phyloP scores from a whole-genome alignment of 1,140 invertebrate species.

The Eulimnadia texana region DNA sequence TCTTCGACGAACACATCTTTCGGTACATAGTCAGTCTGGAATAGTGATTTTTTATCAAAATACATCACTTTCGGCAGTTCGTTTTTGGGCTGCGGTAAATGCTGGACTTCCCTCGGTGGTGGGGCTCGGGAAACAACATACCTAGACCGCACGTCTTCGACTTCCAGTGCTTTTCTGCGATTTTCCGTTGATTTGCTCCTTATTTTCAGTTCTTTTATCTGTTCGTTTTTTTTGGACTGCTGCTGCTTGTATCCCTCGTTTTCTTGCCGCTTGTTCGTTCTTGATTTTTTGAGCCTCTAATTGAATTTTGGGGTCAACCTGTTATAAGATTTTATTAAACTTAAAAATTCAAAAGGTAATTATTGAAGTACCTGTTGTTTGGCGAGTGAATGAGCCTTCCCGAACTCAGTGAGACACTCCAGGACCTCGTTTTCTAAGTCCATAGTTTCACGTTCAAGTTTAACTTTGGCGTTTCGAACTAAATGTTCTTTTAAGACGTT shows the following conservation, averaged over 20 bases:
- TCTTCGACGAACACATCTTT: not conserved
- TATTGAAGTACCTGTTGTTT: not conserved
- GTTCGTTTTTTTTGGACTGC: not conserved
- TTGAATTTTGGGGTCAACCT: not conserved
- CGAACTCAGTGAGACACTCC: constrained; percentile 1
- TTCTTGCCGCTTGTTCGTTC: not conserved
- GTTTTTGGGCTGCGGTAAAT: not conserved
- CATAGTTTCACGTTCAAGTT: not conserved
- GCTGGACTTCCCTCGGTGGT: not conserved
- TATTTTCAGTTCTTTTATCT: no score
- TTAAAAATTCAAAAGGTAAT: not conserved
- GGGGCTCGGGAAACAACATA: not conserved
- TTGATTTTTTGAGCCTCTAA: not conserved
- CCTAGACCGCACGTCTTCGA: not conserved
- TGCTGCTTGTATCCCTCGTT: no score
- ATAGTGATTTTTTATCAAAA: constrained; percentile 6
- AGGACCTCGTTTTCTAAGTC: constrained; percentile 4
- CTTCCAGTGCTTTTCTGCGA: constrained; percentile 1
- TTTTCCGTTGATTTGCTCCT: not conserved
- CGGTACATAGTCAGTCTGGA: constrained; percentile 3
- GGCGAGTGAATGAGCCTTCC: not conserved
- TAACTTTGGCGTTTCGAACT: no score
- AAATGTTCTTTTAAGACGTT: not conserved
- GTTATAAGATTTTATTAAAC: not conserved
- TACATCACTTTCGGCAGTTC: constrained; percentile 3